These are phyloP conservation scores for Hydrocynus forskahlii DNA, from an alignment of 2,797 vertebrate genomes.

Conservation along the genomic window DNA sequence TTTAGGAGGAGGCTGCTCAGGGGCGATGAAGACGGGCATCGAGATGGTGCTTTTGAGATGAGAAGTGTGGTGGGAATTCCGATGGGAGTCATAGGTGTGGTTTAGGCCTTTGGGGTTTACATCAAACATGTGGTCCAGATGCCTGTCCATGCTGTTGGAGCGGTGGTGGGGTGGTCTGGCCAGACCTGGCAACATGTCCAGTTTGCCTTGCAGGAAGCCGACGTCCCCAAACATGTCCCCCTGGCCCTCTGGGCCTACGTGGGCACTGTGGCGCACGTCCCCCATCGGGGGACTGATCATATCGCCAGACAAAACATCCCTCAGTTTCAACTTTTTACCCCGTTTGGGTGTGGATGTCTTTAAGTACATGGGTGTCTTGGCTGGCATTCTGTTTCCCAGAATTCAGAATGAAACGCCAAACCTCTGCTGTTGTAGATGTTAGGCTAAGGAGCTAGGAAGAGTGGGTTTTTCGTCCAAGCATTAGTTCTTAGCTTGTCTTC, in stretches of 20 bases:
- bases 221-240: slow-evolving; percentile 86
- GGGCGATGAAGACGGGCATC: slow-evolving; percentile 77
- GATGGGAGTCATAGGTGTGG: slow-evolving; percentile 69
- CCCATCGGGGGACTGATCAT: slow-evolving; percentile 88
- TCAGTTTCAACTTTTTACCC: slow-evolving; percentile 78
- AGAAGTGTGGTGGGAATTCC: slow-evolving; percentile 66
- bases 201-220: slow-evolving; percentile 82
- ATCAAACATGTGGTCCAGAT: slow-evolving; percentile 53
- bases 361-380: slow-evolving; percentile 85
- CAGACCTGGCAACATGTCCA: slow-evolving; percentile 76
- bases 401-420: slow-evolving; percentile 30
- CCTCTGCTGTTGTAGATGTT: slow-evolving; percentile 10
- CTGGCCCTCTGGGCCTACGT: slow-evolving; percentile 80
- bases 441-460: slow-evolving; percentile 26
- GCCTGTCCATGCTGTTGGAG: slow-evolving; percentile 69
- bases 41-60: slow-evolving; percentile 80
- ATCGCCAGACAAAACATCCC: slow-evolving; percentile 82
- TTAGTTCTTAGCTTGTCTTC: slow-evolving; percentile 25
- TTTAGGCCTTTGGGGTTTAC: slow-evolving; percentile 37
- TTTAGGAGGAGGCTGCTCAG: slow-evolving; percentile 83
- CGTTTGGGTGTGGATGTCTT: slow-evolving; percentile 81
- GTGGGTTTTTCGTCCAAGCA: slow-evolving; percentile 30
- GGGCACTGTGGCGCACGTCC: slow-evolving; percentile 84
- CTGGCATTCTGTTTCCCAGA: slow-evolving; percentile 76
- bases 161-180: slow-evolving; percentile 51